Conservation (phyloP, 2,113 vertebrate genomes). For the Xiphias gladius region DNA sequence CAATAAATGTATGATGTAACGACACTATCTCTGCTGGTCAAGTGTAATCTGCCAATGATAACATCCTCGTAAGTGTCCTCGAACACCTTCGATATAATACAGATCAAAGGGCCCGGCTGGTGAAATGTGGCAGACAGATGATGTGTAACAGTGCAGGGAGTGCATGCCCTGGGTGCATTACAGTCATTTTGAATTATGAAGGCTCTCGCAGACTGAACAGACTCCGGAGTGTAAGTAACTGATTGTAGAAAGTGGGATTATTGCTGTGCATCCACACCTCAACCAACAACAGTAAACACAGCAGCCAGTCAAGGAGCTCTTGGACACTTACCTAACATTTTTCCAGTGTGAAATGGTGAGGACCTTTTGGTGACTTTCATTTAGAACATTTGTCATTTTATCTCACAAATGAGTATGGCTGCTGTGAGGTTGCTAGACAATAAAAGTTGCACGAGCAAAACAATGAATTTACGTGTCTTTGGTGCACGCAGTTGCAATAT, state of each 20-base stretch:
- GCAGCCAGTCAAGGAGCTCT: too few species aligned
- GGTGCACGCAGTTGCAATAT: neutral
- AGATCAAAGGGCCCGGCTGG: constrained; percentile 33
- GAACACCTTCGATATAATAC: neutral
- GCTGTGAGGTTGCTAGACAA: neutral
- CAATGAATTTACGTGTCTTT: neutral
- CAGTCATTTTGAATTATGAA: neutral
- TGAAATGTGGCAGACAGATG: constrained; percentile 36
- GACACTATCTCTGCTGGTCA: constrained; percentile 11
- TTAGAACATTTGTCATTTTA: neutral
- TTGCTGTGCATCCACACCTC: neutral
- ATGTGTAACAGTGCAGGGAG: constrained; percentile 31
- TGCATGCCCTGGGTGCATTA: neutral
- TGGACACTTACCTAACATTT: neutral
- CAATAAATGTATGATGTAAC: constrained; percentile 49
- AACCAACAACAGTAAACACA: neutral
- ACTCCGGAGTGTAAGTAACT: constrained; percentile 36
- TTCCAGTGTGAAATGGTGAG: neutral
- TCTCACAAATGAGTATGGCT: neutral
- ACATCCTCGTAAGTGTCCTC: neutral
- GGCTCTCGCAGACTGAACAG: neutral
- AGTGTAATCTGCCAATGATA: constrained; percentile 27
- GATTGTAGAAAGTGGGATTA: neutral
- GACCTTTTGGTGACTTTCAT: neutral
- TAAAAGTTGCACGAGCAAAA: neutral